Base-by-base conservation (phyloP, 2,113 vertebrate species). In the Lepus timidus region DNA sequence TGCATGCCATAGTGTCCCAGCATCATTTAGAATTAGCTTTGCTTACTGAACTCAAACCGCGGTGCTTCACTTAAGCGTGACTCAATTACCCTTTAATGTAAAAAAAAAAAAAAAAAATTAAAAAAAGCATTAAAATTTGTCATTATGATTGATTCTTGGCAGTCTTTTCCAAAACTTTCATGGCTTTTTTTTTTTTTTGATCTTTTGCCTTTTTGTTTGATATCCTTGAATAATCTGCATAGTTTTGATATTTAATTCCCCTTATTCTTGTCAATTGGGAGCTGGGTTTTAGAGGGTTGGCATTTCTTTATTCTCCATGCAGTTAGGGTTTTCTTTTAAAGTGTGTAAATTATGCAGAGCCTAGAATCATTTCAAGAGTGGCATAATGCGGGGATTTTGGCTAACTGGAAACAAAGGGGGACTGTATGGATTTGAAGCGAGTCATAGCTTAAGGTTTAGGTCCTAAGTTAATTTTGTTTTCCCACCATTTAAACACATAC, bases 21-120 rank as follows among this genome's bases (percentile, higher is more conserved):
- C 33, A 89, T 98, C 90, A 96, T 97, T 96, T 94, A 96, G 70
- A 94, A 87, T 88, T 97, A 94, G 36, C 94, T 98, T 98, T 96
- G 87, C 64, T 89, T 96, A 79, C 96, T 96, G 92, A 97, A 97
- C 76, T 95, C 33, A 91, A 96, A 96, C 90, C 85, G 84, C 44
- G 94, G 29, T 84, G 78, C 90, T 91, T 96, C 82, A 90, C 19
- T 52, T 96, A 95, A 97, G 93, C 93, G 76, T 71, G 95, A 98
- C 97, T 97, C 90, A 97, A 95, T 98, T 98, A 97, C 93, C 93
- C 96, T 98, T 98, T 98, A 97, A 98, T 98, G 98, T 98, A 95
- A 98, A 89, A 96, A 97, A 97, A 97, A 27, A 97, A 97, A 97
- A 27, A 49, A 97, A 96, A 97, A 16, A n/a, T 49, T 49, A 25